Evolutionary conservation across 1,140 invertebrate genomes (phyloP).

Genomic region (Nylanderia fulva): DNA sequence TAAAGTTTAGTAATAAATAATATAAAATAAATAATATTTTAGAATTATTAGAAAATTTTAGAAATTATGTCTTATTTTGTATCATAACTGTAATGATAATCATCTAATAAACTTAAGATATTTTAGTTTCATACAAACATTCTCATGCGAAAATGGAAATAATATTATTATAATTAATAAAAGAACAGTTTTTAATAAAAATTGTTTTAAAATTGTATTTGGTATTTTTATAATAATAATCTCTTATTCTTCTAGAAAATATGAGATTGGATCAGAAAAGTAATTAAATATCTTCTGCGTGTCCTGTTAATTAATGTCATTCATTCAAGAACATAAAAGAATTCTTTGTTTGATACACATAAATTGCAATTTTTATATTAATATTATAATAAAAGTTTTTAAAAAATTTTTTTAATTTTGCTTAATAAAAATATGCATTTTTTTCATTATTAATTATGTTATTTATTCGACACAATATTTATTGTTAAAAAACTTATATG

Average conservation of each 20-base stretch:
- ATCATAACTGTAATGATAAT: neutral
- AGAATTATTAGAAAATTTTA: neutral
- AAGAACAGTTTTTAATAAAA: neutral
- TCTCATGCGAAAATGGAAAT: neutral
- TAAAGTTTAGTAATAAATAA: neutral
- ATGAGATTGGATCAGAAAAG: neutral
- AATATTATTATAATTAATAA: neutral
- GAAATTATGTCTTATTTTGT: neutral
- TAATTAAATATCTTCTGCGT: neutral
- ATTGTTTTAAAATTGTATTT: neutral
- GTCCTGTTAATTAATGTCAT: neutral
- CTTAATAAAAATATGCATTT: too few relatives aligned
- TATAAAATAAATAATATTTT: conserved; percentile 1
- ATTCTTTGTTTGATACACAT: neutral
- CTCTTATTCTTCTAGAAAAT: neutral
- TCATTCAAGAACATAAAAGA: neutral
- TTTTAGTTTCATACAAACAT: neutral
- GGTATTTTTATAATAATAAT: neutral
- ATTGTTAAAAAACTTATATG: too few relatives aligned
- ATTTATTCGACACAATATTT: too few relatives aligned
- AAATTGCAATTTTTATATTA: too few relatives aligned
- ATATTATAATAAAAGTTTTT: too few relatives aligned
- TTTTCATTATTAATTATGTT: too few relatives aligned
- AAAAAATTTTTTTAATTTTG: too few relatives aligned
- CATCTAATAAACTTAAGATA: neutral